A percentile compares a stretch with the other conserved stretches of the same genome.
These are phyloP conservation scores for Trichomycterus rosablanca DNA, from an alignment of 2,113 vertebrate genomes.

Conservation along the genomic window DNA sequence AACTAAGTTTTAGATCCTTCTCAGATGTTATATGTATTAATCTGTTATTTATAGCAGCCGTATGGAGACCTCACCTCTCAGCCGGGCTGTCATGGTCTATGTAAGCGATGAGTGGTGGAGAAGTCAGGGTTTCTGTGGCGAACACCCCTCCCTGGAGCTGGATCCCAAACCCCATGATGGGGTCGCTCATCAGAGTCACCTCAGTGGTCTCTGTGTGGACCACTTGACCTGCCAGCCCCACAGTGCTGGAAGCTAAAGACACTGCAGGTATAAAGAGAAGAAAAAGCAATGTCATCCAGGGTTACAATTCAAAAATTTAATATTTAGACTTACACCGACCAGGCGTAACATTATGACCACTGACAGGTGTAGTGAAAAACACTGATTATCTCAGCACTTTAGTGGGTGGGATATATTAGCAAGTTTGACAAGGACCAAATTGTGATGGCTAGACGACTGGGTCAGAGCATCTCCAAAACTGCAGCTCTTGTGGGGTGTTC, in stretches of 20 bases:
- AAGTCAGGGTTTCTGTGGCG: slow-evolving; percentile 91
- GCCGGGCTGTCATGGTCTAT: slow-evolving; percentile 95
- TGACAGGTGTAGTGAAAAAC: too few relatives aligned
- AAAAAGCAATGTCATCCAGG: background rate
- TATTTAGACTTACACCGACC: too few relatives aligned
- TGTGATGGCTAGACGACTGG: too few relatives aligned
- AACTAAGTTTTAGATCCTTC: slow-evolving; percentile 7
- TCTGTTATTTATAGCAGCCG: slow-evolving; percentile 8
- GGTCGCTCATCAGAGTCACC: slow-evolving; percentile 85
- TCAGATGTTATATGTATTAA: slow-evolving; percentile 1
- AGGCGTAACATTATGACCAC: too few relatives aligned
- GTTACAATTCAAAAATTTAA: too few relatives aligned
- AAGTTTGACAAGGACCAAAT: too few relatives aligned
- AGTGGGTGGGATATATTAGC: too few relatives aligned
- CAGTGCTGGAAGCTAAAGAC: slow-evolving; percentile 93
- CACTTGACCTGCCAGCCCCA: slow-evolving; percentile 93
- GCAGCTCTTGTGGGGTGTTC: too few relatives aligned
- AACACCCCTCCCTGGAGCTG: slow-evolving; percentile 97
- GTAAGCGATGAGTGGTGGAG: slow-evolving; percentile 95
- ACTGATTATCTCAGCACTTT: too few relatives aligned
- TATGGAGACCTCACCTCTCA: slow-evolving; percentile 77
- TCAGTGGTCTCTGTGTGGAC: slow-evolving; percentile 97
- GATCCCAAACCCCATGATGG: slow-evolving; percentile 90
- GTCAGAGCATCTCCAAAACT: too few relatives aligned
- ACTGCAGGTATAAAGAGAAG: slow-evolving; percentile 68